A percentile compares a stretch with the other conserved stretches of the same genome.
phyloP scores from a whole-genome alignment of 2,888 invertebrate genomes.

The Magallana nippona region DNA sequence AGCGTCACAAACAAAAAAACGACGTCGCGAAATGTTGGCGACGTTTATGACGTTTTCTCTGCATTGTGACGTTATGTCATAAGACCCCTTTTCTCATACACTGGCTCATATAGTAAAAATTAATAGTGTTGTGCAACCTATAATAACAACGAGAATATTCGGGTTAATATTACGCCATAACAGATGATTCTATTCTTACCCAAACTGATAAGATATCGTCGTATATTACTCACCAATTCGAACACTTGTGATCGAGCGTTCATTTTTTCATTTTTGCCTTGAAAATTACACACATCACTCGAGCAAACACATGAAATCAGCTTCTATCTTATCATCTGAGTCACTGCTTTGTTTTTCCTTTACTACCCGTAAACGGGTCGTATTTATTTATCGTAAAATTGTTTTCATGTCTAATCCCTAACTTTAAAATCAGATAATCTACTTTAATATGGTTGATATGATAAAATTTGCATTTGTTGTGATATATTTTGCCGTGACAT shows the following conservation, averaged over 20 bases:
- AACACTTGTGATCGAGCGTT: conserved; percentile 69
- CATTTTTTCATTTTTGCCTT: conserved; percentile 56
- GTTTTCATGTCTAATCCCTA: too few species aligned
- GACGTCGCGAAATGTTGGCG: too few species aligned
- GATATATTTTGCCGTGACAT: too few species aligned
- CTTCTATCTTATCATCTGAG: not conserved
- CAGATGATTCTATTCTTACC: not conserved
- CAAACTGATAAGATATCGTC: not conserved
- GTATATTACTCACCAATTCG: conserved; percentile 62
- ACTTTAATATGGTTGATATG: too few species aligned
- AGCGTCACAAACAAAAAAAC: too few species aligned
- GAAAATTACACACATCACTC: not conserved
- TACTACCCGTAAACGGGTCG: conserved; percentile 43
- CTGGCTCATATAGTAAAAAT: too few species aligned
- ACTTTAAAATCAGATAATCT: too few species aligned
- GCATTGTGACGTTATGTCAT: too few species aligned
- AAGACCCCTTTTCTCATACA: too few species aligned
- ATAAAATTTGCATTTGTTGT: too few species aligned
- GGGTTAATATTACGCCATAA: not conserved
- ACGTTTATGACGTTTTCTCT: too few species aligned
- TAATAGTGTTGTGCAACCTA: too few species aligned
- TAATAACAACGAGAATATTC: not conserved
- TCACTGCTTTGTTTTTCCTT: not conserved
- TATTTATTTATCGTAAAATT: conserved; percentile 49
- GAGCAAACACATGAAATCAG: not conserved